Base-by-base conservation (phyloP, 1,140 invertebrate genomes). In the Trachelipus rathkii region DNA sequence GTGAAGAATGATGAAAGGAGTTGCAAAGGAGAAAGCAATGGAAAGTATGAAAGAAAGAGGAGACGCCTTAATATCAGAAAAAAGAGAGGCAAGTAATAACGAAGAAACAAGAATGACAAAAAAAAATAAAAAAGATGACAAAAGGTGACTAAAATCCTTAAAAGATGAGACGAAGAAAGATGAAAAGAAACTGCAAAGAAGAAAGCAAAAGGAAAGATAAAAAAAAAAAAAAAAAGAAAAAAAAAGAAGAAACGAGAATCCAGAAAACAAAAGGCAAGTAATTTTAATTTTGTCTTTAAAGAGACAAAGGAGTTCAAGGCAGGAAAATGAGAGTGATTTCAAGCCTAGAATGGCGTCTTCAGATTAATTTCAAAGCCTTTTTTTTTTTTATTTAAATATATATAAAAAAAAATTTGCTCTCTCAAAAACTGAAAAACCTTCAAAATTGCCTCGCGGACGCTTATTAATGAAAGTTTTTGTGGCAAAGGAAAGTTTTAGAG, bases 401-500 rank as follows among this genome's bases (percentile, higher is more conserved):
- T 33, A 3, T 33, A 33, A 33, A 33, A 33, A 33, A 33, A 33
- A 33, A 60, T 3, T 60, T 60, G 50, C 50, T 2, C 50, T 60
- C 50, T 19, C 11, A 60, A 60, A 60, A 60, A 60, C 50, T 60
- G 11, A 60, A 60, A 60, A 60, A 60, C 50, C 50, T 60, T 60
- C 50, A 60, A 60, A 60, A 60, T 60, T 60, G 50, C 50, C 8
- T 60, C 50, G 50, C 19, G 19, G 50, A 60, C 50, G 50, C 50
- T 60, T 60, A 60, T 60, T 60, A 60, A 60, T 60, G 50, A 19
- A 19, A 60, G 50, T 60, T 60, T 60, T 60, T 60, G 50, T 60
- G 50, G 50, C 50, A 8, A 60, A 60, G 11, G 2, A 60, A 60
- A 19, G 33, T 33, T 60, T 60, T 3, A 13, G 8, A 19, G 50